Percentiles rank a stretch among this genome's conserved stretches.
Evolutionary conservation across 2,797 vertebrate species (phyloP).

Genomic region (Pseudomugil tenellus): DNA sequence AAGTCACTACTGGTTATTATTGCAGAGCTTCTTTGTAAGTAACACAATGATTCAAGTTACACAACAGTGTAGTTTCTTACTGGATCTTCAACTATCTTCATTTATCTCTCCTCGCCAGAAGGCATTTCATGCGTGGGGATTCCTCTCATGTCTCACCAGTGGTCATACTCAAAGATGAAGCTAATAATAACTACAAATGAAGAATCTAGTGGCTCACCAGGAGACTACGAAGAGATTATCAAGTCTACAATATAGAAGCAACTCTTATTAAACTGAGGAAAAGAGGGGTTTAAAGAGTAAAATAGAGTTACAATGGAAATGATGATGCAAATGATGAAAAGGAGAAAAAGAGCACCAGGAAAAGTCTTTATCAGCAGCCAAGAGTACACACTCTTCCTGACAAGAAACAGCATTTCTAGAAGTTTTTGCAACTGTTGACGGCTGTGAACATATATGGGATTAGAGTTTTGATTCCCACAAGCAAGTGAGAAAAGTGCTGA

Average conservation of each 20-base stretch:
- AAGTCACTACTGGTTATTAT: conserved; percentile 22
- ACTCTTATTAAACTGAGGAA: conserved; percentile 7
- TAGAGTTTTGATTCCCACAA: too few relatives aligned
- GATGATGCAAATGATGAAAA: neutral
- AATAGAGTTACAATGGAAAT: conserved; percentile 29
- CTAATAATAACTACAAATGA: conserved; percentile 64
- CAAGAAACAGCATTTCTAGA: conserved; percentile 2
- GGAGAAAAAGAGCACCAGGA: conserved; percentile 1
- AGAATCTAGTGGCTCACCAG: conserved; percentile 39
- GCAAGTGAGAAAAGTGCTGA: too few relatives aligned
- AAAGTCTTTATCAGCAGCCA: conserved; percentile 13
- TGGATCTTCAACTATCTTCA: conserved; percentile 14
- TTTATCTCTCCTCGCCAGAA: conserved; percentile 26
- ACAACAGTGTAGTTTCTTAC: conserved; percentile 9
- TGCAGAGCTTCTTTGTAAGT: conserved; percentile 35
- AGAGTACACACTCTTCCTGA: conserved; percentile 12
- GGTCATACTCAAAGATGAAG: conserved; percentile 31
- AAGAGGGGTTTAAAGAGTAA: neutral
- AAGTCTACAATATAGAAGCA: conserved; percentile 14
- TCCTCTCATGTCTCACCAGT: conserved; percentile 46
- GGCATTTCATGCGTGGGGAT: conserved; percentile 36
- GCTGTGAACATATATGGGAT: too few relatives aligned
- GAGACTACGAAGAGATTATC: conserved; percentile 35
- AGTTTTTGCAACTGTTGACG: too few relatives aligned
- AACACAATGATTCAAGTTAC: conserved; percentile 27